Evolutionary conservation across 2,797 vertebrate genomes (phyloP).

Genomic region (Anguilla marmorata): DNA sequence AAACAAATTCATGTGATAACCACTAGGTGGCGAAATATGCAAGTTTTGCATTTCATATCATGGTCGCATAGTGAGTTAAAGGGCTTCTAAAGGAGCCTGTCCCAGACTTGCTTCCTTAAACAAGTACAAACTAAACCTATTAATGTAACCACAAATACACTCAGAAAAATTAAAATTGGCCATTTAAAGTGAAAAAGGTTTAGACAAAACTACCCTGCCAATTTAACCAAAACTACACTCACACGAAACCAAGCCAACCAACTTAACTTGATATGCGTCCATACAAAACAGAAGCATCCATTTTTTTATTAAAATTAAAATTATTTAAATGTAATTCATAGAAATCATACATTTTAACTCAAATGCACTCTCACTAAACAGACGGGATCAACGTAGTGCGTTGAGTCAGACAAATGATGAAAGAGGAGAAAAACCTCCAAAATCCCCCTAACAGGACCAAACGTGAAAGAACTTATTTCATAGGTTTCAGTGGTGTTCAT

Average conservation of each 20-base stretch:
- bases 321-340: background rate
- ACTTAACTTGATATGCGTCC: background rate
- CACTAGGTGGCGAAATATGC: slow-evolving; percentile 27
- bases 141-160: background rate
- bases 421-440: background rate
- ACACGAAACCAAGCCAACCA: background rate
- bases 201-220: background rate
- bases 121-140: background rate
- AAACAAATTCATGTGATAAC: background rate
- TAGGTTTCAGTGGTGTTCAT: background rate
- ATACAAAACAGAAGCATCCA: background rate
- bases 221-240: background rate
- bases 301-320: background rate
- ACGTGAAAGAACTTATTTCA: background rate
- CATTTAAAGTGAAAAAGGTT: too few species aligned
- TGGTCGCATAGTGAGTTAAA: background rate
- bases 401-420: background rate
- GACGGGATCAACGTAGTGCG: background rate
- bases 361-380: background rate
- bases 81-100: background rate
- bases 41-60: background rate
- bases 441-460: background rate
- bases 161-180: background rate
- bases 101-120: background rate
- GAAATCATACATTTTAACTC: background rate